Conservation (phyloP, 2,888 invertebrate genomes). For the Perizoma affinitatum region DNA sequence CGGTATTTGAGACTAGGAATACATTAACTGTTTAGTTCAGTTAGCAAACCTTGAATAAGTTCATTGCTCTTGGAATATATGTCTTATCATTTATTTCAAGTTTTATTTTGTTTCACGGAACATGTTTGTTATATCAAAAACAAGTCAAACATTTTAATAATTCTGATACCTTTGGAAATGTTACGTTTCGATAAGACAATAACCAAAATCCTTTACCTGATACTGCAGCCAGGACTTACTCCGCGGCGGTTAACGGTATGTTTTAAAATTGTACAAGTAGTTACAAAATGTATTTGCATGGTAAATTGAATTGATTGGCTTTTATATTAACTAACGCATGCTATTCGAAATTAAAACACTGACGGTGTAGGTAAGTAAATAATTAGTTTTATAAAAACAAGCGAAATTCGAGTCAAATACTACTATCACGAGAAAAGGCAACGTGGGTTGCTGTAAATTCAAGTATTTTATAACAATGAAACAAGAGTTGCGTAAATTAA, state of each 20-base stretch:
- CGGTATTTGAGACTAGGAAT: no score
- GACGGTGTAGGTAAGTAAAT: background rate
- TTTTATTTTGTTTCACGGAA: no score
- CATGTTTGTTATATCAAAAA: no score
- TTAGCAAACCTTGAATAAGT: no score
- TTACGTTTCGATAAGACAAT: slow-evolving; percentile 2
- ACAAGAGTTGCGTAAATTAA: slow-evolving; percentile 11
- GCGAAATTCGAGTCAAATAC: no score
- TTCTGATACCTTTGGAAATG: background rate
- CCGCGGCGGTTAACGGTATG: slow-evolving; percentile 31
- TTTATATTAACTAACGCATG: slow-evolving; percentile 11
- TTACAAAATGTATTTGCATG: slow-evolving; percentile 21
- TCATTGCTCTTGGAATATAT: no score
- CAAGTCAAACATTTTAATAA: no score
- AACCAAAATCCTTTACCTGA: slow-evolving; percentile 12
- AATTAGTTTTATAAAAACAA: no score
- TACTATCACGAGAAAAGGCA: no score
- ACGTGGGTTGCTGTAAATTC: background rate
- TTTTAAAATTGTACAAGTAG: slow-evolving; percentile 10
- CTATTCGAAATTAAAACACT: slow-evolving; percentile 4
- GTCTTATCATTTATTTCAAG: no score
- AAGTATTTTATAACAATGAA: background rate
- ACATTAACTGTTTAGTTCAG: no score
- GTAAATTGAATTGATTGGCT: slow-evolving; percentile 21
- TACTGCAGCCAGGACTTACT: slow-evolving; percentile 28